Evolutionary conservation across 2,113 vertebrate species (phyloP), one percentile per base, ranked within the genome.

Genomic region (Clarias macrocephalus): DNA sequence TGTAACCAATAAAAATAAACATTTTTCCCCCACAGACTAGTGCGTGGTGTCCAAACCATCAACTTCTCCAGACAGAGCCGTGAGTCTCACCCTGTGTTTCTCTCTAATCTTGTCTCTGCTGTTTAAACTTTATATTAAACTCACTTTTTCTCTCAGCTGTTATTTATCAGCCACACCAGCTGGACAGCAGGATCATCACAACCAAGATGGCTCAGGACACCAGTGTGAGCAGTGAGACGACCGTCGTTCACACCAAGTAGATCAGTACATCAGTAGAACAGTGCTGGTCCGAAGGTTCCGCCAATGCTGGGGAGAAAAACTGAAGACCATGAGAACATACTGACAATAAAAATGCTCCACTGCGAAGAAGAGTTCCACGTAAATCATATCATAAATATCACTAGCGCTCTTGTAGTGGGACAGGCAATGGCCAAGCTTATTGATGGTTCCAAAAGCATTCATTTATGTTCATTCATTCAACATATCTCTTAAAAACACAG

Each of bases 11-110:
- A 81, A 60, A 37, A 33, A 33, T 1, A 10, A 0, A 28, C 0
- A 73, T 1, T 84, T 48, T 80, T 54, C 65, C 73, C 62, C 65
- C n/a, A 70, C 84, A 90, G 89, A 57, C 18, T 90, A n/a, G 57
- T 42, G 28, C 76, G 3, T 80, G 30, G 80, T 37, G 63, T 84
- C 33, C 76, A 88, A 33, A 16, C 48, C 10, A 28, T 82, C 72
- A 80, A 56, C 33, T 19, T 87, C 85, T 70, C 77, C 73, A 87
- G 52, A 85, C 33, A 81, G 84, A 70, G 30, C 54, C 56, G 89
- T 90, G 37, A 85, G 89, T 85, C 48, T 18, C 6, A 25, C 1
- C 52, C 5, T 82, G 16, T 52, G 0, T 80, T 52, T 79, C 9
- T 72, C 59, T 65, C 54, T 12, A 18, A 25, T 33, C 16, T 42